Conservation (phyloP, 2,113 vertebrate species). For the Vimba vimba region DNA sequence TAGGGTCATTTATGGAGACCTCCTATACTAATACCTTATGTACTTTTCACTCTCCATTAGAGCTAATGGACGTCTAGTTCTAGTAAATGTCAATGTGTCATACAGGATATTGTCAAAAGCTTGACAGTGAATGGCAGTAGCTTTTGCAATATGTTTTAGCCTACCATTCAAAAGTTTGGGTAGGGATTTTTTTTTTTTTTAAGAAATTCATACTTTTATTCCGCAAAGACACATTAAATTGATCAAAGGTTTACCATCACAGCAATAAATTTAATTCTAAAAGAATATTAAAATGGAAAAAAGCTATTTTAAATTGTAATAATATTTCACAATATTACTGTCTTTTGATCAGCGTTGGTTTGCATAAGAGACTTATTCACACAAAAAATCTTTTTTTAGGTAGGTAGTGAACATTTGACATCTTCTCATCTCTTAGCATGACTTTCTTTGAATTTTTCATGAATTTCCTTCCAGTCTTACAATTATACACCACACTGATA, state of each 20-base stretch:
- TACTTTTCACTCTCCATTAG: conserved; percentile 39
- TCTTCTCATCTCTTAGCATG: not conserved
- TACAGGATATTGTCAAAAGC: not conserved
- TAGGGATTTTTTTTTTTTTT: not conserved
- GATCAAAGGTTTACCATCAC: not conserved
- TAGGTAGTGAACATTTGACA: not conserved
- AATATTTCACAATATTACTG: not conserved
- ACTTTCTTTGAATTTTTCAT: not conserved
- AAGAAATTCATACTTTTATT: not conserved
- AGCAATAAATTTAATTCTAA: too few species aligned
- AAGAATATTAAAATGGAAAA: not conserved
- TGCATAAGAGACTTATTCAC: not conserved
- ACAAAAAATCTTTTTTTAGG: not conserved
- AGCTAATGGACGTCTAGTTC: not conserved
- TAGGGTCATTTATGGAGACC: conserved; percentile 26
- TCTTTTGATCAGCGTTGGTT: not conserved
- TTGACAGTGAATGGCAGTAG: not conserved
- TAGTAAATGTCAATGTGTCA: not conserved
- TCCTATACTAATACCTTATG: conserved; percentile 11
- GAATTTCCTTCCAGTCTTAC: not conserved
- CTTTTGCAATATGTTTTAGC: not conserved
- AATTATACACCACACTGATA: not conserved
- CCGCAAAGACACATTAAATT: not conserved
- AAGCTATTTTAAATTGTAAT: not conserved
- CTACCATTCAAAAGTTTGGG: not conserved